Conservation (phyloP, 1,140 invertebrate species). For the Drosophila nebulosa region DNA sequence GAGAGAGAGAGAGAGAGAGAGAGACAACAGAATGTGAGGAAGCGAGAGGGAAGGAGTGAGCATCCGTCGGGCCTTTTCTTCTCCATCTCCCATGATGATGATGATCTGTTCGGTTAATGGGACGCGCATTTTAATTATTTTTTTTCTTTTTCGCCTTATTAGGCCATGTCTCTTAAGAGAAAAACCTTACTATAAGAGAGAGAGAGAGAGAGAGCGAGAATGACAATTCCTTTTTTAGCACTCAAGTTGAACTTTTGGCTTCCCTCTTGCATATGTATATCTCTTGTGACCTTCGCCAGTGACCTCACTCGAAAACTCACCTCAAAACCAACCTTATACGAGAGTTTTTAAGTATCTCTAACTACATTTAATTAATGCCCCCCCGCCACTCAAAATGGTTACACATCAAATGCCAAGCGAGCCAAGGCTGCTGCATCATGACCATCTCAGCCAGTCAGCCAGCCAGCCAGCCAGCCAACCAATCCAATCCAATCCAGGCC, state of each 20-base stretch:
- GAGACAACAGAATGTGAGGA: background rate
- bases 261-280: background rate
- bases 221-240: no score
- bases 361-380: conserved; percentile 58
- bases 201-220: no score
- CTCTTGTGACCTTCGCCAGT: background rate
- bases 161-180: background rate
- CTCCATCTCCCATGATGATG: background rate
- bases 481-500: no score
- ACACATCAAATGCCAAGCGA: conserved; percentile 53
- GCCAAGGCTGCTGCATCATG: conserved; percentile 50
- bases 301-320: no score
- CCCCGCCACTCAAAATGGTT: conserved; percentile 51
- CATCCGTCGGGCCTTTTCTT: background rate
- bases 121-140: background rate
- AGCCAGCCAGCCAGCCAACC: background rate
- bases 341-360: conserved; percentile 11
- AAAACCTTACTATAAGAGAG: background rate
- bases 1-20: background rate
- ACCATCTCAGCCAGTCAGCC: conserved; percentile 7
- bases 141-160: background rate
- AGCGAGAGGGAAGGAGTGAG: conserved; percentile 10
- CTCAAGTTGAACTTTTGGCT: background rate
- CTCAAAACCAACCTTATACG: no score
- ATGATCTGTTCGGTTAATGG: background rate